Conservation (phyloP, 2,113 vertebrate species). For the Motacilla alba region DNA sequence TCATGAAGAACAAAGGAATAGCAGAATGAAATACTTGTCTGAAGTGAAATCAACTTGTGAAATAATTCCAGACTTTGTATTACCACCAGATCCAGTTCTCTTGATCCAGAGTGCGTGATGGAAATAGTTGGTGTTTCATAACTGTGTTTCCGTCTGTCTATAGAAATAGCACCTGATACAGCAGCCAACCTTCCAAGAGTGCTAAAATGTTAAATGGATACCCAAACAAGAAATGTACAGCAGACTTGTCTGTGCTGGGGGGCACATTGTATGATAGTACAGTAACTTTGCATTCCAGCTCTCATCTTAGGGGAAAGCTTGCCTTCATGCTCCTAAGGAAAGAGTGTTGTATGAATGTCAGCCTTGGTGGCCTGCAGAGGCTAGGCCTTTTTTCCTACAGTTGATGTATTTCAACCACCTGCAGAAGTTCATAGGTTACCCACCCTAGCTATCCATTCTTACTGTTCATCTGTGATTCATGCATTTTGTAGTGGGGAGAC, state of each 20-base stretch:
- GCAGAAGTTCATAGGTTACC: not conserved
- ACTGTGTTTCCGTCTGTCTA: not conserved
- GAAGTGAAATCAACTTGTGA: not conserved
- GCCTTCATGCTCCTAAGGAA: not conserved
- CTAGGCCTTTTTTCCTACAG: not conserved
- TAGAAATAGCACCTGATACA: not conserved
- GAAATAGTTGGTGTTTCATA: not conserved
- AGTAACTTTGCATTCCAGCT: not conserved
- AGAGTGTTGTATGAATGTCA: not conserved
- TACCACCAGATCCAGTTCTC: not conserved
- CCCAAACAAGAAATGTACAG: not conserved
- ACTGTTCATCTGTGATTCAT: not conserved
- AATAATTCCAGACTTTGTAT: not conserved
- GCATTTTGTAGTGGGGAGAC: not conserved
- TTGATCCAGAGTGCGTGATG: not conserved
- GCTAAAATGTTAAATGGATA: not conserved
- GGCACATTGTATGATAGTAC: too few species aligned
- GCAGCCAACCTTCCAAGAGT: not conserved
- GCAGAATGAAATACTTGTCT: not conserved
- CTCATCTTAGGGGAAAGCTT: not conserved
- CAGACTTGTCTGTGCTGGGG: not conserved
- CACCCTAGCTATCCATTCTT: not conserved
- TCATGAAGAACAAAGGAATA: not conserved
- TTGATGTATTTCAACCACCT: not conserved
- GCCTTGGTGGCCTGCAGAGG: not conserved